These are phyloP conservation scores for Stictocephala bisonia DNA, from an alignment of 2,888 invertebrate genomes.

Conservation along the genomic window DNA sequence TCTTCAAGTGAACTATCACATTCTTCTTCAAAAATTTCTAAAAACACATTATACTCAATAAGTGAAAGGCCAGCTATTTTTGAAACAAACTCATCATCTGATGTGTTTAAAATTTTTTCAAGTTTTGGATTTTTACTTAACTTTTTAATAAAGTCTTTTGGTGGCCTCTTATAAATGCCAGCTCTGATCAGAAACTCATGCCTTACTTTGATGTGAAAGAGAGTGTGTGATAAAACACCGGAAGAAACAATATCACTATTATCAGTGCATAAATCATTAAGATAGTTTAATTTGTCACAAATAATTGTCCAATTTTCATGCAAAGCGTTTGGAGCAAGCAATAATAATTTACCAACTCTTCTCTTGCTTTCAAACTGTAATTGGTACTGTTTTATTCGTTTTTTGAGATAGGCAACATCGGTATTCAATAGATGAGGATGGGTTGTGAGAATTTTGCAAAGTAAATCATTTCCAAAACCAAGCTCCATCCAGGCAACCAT, in stretches of 20 bases:
- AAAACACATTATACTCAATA: slow-evolving; percentile 49
- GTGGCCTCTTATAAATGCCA: slow-evolving; percentile 35
- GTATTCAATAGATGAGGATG: neutral
- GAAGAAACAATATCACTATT: slow-evolving; percentile 31
- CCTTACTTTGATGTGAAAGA: slow-evolving; percentile 32
- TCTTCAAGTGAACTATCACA: slow-evolving; percentile 59
- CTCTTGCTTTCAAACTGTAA: neutral
- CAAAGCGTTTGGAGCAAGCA: slow-evolving; percentile 28
- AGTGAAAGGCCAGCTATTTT: slow-evolving; percentile 48
- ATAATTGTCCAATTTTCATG: slow-evolving; percentile 22
- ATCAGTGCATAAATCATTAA: slow-evolving; percentile 28
- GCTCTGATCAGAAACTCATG: slow-evolving; percentile 43
- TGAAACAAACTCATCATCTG: slow-evolving; percentile 44
- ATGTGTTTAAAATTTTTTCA: slow-evolving; percentile 45
- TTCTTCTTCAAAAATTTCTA: slow-evolving; percentile 55
- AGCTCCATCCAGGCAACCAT: neutral
- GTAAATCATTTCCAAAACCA: neutral
- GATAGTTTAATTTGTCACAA: slow-evolving; percentile 38
- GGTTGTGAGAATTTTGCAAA: neutral
- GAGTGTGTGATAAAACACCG: slow-evolving; percentile 19
- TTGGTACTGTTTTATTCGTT: neutral
- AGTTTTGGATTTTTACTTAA: slow-evolving; percentile 45
- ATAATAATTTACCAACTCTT: neutral
- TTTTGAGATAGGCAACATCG: neutral
- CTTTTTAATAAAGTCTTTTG: slow-evolving; percentile 37